These are phyloP conservation scores for Mobula birostris DNA, from an alignment of 2,113 vertebrate species.

Conservation along the genomic window DNA sequence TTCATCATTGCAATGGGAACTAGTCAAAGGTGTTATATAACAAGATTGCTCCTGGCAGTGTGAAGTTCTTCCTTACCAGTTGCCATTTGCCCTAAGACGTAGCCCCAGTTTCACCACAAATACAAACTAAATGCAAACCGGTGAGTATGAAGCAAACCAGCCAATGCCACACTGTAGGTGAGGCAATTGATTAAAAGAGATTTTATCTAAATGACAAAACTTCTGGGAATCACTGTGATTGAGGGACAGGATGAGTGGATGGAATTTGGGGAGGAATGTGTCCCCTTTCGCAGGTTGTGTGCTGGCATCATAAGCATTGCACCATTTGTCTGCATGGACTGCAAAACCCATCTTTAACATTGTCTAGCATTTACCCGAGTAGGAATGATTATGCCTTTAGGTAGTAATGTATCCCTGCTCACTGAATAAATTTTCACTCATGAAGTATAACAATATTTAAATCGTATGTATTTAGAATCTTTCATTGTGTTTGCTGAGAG, in stretches of 20 bases:
- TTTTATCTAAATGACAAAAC: background rate
- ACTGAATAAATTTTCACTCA: background rate
- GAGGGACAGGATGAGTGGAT: background rate
- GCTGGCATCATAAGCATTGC: background rate
- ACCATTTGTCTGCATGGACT: background rate
- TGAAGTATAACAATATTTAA: background rate
- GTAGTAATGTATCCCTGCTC: background rate
- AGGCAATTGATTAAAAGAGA: background rate
- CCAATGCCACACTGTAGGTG: background rate
- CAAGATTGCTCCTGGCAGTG: background rate
- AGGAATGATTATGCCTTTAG: background rate
- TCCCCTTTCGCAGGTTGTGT: too few species aligned
- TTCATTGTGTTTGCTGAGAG: background rate
- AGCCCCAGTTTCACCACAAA: background rate
- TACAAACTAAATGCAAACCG: background rate
- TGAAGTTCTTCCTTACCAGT: background rate
- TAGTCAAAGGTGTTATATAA: background rate
- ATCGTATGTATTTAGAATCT: background rate
- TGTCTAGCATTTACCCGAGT: too few species aligned
- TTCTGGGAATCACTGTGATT: background rate
- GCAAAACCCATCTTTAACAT: background rate
- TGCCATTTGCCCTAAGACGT: background rate
- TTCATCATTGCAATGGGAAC: background rate
- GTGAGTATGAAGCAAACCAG: background rate
- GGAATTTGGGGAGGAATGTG: background rate